phyloP scores from a whole-genome alignment of 92 coral and sea anemone species.

The Siderastrea siderea region DNA sequence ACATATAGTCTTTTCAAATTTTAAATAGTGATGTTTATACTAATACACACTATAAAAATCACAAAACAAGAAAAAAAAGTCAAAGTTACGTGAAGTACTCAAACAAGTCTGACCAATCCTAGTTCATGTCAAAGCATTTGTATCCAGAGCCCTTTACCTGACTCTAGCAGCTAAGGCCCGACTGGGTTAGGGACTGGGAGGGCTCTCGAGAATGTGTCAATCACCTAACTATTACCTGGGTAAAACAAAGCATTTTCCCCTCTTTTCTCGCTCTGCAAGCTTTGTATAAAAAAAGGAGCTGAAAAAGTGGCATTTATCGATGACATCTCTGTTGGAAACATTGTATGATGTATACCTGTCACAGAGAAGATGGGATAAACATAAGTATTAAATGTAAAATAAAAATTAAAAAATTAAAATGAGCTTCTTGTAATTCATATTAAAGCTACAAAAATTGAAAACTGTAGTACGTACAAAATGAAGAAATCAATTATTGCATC shows the following conservation, averaged over 20 bases:
- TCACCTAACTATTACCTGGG: constrained; percentile 42
- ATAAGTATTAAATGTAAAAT: not conserved
- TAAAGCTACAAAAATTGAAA: not conserved
- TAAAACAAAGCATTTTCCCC: constrained; percentile 38
- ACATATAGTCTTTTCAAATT: too few relatives aligned
- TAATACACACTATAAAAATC: too few relatives aligned
- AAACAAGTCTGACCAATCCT: too few relatives aligned
- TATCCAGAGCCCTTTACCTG: too few relatives aligned
- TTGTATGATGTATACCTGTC: constrained; percentile 41
- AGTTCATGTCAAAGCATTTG: too few relatives aligned
- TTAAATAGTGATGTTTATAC: too few relatives aligned
- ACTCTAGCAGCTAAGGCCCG: too few relatives aligned
- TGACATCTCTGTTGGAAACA: constrained; percentile 18
- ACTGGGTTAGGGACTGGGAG: too few relatives aligned
- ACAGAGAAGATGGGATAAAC: not conserved
- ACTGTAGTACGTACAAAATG: constrained; percentile 30
- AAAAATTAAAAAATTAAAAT: not conserved
- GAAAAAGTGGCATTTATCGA: constrained; percentile 49
- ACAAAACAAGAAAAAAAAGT: too few relatives aligned
- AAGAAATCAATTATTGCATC: constrained; percentile 57
- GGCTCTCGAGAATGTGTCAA: too few relatives aligned
- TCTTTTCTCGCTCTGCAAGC: constrained; percentile 30
- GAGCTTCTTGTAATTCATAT: not conserved
- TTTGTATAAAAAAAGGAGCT: constrained; percentile 61
- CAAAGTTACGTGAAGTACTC: too few relatives aligned